These are phyloP conservation scores for Gymnocheta viridis DNA, from an alignment of 2,888 invertebrate species.

Conservation along the genomic window DNA sequence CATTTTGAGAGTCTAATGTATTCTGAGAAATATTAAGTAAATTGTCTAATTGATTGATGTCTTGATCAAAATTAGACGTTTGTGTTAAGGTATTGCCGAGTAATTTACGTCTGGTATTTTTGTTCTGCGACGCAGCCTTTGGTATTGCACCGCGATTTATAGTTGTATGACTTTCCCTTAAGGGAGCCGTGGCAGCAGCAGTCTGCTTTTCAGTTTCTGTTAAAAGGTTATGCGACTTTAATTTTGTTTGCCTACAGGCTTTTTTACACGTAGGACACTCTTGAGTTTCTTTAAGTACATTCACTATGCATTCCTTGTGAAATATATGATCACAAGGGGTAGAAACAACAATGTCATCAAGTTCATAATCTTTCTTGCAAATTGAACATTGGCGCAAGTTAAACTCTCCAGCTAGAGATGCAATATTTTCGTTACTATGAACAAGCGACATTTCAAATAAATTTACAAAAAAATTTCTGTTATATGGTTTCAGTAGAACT, in stretches of 20 bases:
- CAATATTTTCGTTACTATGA: slow-evolving; percentile 7
- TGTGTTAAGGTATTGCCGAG: neutral
- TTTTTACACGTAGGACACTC: slow-evolving; percentile 17
- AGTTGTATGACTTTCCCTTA: too few relatives aligned
- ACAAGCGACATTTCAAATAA: neutral
- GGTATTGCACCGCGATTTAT: slow-evolving; percentile 12
- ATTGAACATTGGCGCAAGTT: too few relatives aligned
- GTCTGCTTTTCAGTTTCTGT: neutral
- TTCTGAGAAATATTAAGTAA: neutral
- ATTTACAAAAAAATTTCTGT: neutral
- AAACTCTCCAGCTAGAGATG: neutral
- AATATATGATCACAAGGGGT: neutral
- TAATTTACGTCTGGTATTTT: neutral
- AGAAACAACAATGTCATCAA: too few relatives aligned
- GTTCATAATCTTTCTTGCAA: too few relatives aligned
- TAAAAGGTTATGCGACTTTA: slow-evolving; percentile 20
- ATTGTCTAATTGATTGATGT: neutral
- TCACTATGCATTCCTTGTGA: neutral
- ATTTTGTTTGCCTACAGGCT: slow-evolving; percentile 5
- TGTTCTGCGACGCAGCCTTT: neutral
- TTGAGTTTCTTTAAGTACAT: slow-evolving; percentile 5
- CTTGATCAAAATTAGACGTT: too few relatives aligned
- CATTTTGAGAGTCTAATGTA: too few relatives aligned
- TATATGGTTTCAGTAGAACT: too few relatives aligned
- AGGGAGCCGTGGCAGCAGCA: neutral